These are phyloP conservation scores for Polyommatus icarus DNA, from an alignment of 2,888 invertebrate genomes.

Conservation along the genomic window DNA sequence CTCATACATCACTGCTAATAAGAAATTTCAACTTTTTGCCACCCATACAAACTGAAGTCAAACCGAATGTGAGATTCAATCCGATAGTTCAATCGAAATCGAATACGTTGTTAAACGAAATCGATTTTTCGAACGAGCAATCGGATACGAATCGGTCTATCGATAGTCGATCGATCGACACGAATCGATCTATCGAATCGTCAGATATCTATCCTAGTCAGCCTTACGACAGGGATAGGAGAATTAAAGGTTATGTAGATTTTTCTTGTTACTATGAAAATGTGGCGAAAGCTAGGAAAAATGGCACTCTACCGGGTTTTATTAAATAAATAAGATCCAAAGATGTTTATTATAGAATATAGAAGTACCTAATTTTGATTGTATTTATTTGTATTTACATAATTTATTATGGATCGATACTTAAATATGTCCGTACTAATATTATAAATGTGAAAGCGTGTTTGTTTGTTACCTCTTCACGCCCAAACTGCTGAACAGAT, in stretches of 20 bases:
- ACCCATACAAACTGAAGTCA: constrained; percentile 68
- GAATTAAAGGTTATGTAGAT: constrained; percentile 90
- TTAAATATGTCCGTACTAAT: too few species aligned
- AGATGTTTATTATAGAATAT: too few species aligned
- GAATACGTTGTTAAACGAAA: constrained; percentile 65
- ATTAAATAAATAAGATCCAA: constrained; percentile 58
- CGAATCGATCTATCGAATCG: constrained; percentile 64
- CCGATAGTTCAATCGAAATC: constrained; percentile 80
- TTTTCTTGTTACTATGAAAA: constrained; percentile 90
- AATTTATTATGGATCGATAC: too few species aligned
- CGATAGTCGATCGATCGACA: constrained; percentile 23
- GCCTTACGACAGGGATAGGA: constrained; percentile 82
- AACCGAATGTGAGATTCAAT: constrained; percentile 77
- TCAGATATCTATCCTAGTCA: constrained; percentile 65
- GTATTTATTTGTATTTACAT: too few species aligned
- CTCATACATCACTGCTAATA: constrained; percentile 92
- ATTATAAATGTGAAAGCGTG: too few species aligned
- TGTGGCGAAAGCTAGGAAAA: constrained; percentile 83
- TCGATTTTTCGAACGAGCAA: constrained; percentile 62
- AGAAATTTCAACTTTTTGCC: constrained; percentile 92
- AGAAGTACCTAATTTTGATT: too few species aligned
- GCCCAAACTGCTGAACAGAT: too few species aligned
- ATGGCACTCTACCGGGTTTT: constrained; percentile 84
- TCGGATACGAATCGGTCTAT: constrained; percentile 64
- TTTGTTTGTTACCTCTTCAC: too few species aligned